Evolutionary conservation across 2,888 invertebrate species (phyloP), one percentile per base, ranked within the genome.

Genomic region (Yponomeuta sedellus): DNA sequence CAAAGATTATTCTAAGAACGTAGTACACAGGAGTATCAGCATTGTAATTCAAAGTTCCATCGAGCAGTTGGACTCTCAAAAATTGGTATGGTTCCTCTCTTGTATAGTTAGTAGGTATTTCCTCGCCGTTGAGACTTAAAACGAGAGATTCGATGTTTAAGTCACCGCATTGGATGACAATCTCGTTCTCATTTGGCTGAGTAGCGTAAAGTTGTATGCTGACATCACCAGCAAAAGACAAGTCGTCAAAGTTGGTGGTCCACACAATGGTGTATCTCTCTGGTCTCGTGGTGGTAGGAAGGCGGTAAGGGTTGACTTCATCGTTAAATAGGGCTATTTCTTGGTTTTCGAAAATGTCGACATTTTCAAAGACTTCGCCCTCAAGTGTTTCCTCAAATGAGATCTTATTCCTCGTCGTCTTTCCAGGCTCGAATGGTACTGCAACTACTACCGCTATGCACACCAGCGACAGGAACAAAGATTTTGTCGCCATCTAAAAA

Each of bases 251-350:
- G 66, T 91, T 80, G 0, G 93, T 86, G 0, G 71, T 73, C 74
- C 94, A 82, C 0, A 81, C 70, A 0, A 94, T 74, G 0, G 85
- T 76, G 71, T 94, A 95, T 34, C 82, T 80, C 0, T 66, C 70
- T 0, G 94, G 95, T 19, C 67, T 71, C 0, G 94, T 88, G 0
- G 86, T 85, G 0, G 73, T 84, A 0, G 93, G 92, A 2, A 93
- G 79, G 40, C 93, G 80, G 73, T 84, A 92, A 11, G 76, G 71
- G n/a, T 75, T 76, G 0, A 11, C 56, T 6, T 61, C 66, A 12
- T 68, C 72, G 34, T 74, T 72, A 5, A 70, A 69, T 0, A 72
- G 62, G 3, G 70, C 61, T 8, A 71, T 67, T 12, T 19, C 40
- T n/a, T 62, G 40, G 8, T 40, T n/a, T 10, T 68, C 71, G 28